These are phyloP conservation scores for Pegoplata infirma DNA, from an alignment of 2,888 invertebrate species.

Conservation along the genomic window DNA sequence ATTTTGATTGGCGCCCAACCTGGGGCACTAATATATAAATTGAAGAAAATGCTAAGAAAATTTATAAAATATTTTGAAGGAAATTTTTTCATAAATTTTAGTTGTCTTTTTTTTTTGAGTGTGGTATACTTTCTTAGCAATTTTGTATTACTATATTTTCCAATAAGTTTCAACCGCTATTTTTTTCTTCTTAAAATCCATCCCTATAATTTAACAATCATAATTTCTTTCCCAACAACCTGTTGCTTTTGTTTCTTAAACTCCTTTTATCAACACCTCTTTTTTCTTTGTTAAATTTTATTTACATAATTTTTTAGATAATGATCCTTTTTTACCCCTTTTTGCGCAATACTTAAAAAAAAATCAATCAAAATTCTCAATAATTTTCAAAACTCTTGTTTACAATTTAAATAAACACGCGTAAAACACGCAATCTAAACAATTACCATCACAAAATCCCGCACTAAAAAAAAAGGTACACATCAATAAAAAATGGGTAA, in stretches of 20 bases:
- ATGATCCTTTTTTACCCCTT: not conserved
- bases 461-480: not conserved
- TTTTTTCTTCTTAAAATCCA: not conserved
- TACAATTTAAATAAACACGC: constrained; percentile 26
- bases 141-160: too few relatives aligned
- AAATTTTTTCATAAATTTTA: too few relatives aligned
- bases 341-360: not conserved
- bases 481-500: constrained; percentile 9
- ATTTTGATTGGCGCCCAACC: too few relatives aligned
- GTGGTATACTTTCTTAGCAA: too few relatives aligned
- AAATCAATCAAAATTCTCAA: not conserved
- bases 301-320: not conserved
- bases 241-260: constrained; percentile 3
- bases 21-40: too few relatives aligned
- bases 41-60: too few relatives aligned
- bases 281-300: not conserved
- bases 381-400: not conserved
- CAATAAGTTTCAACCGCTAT: too few relatives aligned
- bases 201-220: not conserved
- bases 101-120: too few relatives aligned
- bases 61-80: too few relatives aligned
- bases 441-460: constrained; percentile 64
- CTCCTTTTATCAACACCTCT: constrained; percentile 3
- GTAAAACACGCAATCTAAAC: constrained; percentile 54
- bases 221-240: not conserved